A percentile compares a stretch with the other conserved stretches of the same genome.
Evolutionary conservation across 2,888 invertebrate genomes (phyloP).

Genomic region (Itoplectis maculator): DNA sequence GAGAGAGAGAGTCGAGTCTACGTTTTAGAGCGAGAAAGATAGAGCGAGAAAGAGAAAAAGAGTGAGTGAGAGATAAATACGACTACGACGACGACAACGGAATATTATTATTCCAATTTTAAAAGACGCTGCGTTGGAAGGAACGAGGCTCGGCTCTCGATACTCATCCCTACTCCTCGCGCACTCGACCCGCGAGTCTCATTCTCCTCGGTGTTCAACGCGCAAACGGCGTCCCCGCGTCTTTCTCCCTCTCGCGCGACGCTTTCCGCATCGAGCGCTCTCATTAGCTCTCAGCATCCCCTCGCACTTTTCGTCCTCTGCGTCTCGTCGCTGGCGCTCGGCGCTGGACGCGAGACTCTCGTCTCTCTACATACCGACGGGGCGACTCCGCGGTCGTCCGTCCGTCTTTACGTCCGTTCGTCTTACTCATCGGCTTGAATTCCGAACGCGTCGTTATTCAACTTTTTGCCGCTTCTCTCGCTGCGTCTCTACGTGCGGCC

Average conservation of each 20-base stretch:
- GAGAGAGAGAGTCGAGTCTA: slow-evolving; percentile 69
- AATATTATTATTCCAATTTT: slow-evolving; percentile 84
- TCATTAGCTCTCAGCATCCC: slow-evolving; percentile 57
- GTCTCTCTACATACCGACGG: slow-evolving; percentile 51
- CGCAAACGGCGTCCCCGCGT: slow-evolving; percentile 4
- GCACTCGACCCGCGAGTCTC: slow-evolving; percentile 40
- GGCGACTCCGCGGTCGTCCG: slow-evolving; percentile 61
- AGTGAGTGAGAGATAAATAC: slow-evolving; percentile 59
- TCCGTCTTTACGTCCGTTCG: slow-evolving; percentile 76
- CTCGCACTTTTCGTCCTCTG: slow-evolving; percentile 49
- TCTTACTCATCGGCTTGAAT: slow-evolving; percentile 77
- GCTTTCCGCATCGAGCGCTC: slow-evolving; percentile 54
- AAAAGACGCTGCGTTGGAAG: slow-evolving; percentile 77
- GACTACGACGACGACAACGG: slow-evolving; percentile 74
- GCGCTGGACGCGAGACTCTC: no score
- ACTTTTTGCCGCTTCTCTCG: slow-evolving; percentile 74
- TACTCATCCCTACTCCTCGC: slow-evolving; percentile 57
- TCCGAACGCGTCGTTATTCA: slow-evolving; percentile 81
- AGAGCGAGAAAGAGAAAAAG: slow-evolving; percentile 65
- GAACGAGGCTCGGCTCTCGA: slow-evolving; percentile 66
- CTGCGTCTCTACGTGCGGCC: slow-evolving; percentile 13
- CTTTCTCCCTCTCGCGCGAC: slow-evolving; percentile 43
- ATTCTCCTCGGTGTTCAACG: slow-evolving; percentile 37
- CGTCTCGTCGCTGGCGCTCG: no score
- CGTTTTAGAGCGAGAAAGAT: slow-evolving; percentile 33